Conservation (phyloP, 2,888 invertebrate species). For the Blomia tropicalis region DNA sequence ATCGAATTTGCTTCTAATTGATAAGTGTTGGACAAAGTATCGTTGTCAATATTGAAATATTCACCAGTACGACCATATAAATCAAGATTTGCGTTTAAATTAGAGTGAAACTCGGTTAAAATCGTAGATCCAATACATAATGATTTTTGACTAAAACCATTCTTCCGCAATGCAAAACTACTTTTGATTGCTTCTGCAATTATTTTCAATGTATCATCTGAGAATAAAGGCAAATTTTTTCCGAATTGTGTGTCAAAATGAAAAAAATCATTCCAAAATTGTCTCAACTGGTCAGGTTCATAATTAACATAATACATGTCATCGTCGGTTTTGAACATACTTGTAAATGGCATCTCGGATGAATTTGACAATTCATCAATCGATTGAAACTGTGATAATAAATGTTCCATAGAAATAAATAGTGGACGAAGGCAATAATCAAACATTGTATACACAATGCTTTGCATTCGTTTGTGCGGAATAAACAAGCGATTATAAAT, state of each 20-base stretch:
- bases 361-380: neutral
- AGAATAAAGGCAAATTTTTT: neutral
- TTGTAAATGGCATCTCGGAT: neutral
- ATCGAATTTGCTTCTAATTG: neutral
- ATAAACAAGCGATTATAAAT: conserved; percentile 5
- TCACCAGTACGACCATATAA: neutral
- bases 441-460: neutral
- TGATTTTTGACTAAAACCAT: neutral
- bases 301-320: neutral
- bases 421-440: neutral
- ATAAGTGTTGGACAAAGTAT: neutral
- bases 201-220: neutral
- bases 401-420: conserved; percentile 1
- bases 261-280: conserved; percentile 8
- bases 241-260: neutral
- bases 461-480: neutral
- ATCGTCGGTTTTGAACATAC: neutral
- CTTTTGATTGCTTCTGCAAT: conserved; percentile 1
- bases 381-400: neutral
- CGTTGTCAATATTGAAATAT: neutral
- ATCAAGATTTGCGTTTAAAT: neutral
- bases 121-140: neutral
- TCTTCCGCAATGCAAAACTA: neutral
- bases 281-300: neutral
- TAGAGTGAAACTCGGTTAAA: neutral